Evolutionary conservation across 2,113 vertebrate genomes (phyloP).

Genomic region (Rhinoderma darwinii): DNA sequence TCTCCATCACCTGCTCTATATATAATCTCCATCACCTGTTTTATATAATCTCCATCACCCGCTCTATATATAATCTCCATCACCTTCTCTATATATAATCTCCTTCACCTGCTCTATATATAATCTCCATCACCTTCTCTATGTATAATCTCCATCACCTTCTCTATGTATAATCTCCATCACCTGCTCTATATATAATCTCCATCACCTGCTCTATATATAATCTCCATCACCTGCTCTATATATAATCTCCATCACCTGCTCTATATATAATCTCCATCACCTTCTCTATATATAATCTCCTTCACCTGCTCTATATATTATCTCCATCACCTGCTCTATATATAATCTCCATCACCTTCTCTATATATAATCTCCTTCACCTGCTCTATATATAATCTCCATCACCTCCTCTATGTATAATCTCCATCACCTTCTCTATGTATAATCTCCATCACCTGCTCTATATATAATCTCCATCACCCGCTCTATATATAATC

Average conservation of each 20-base stretch:
- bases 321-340: neutral
- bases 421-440: neutral
- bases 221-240: neutral
- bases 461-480: no score
- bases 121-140: neutral
- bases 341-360: neutral
- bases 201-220: neutral
- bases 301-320: neutral
- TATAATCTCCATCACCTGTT: neutral
- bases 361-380: neutral
- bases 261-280: no score
- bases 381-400: neutral
- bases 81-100: no score
- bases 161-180: neutral
- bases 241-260: neutral
- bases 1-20: neutral
- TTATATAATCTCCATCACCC: neutral
- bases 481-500: no score
- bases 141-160: neutral
- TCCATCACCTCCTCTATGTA: neutral
- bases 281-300: no score
- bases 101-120: neutral
- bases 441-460: neutral
- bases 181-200: neutral
- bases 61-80: no score